Percentiles rank a stretch among this genome's conserved stretches.
Conservation (phyloP, 37 sponge, comb jelly and placozoan genomes). For the Aplysina aerophoba region DNA sequence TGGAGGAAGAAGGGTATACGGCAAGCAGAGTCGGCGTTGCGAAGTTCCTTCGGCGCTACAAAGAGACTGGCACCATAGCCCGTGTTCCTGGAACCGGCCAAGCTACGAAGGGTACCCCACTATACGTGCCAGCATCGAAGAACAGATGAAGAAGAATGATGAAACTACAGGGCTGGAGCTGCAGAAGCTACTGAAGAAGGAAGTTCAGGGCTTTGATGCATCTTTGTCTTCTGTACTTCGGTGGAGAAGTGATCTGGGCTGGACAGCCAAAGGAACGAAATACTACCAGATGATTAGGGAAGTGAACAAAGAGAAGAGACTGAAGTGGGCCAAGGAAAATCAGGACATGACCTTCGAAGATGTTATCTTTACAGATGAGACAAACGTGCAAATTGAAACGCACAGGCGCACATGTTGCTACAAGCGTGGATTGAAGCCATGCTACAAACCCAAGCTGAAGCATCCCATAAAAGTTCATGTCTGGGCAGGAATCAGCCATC, state of each 20-base stretch:
- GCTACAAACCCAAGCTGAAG: conserved; percentile 6
- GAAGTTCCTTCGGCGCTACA: background rate
- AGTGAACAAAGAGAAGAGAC: conserved; percentile 15
- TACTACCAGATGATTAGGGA: conserved; percentile 25
- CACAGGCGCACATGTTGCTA: conserved; percentile 20
- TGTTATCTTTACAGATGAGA: conserved; percentile 17
- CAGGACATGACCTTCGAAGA: background rate
- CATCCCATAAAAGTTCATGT: conserved; percentile 17
- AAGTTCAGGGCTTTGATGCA: background rate
- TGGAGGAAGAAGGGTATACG: background rate
- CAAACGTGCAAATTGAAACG: conserved; percentile 1
- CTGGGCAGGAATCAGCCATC: background rate
- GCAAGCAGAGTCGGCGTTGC: background rate
- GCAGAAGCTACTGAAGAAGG: conserved; percentile 11
- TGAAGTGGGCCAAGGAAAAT: conserved; percentile 27
- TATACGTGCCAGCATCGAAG: background rate
- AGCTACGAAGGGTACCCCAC: background rate
- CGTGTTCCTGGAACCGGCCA: background rate
- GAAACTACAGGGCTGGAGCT: conserved; percentile 15
- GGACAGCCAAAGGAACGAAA: background rate
- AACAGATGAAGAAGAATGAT: background rate
- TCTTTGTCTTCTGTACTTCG: background rate
- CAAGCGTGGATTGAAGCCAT: background rate
- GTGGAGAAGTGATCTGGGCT: conserved; percentile 10
- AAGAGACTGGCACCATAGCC: background rate